Evolutionary conservation across 92 coral and sea anemone species (phyloP).

Genomic region (Paragorgia papillata): DNA sequence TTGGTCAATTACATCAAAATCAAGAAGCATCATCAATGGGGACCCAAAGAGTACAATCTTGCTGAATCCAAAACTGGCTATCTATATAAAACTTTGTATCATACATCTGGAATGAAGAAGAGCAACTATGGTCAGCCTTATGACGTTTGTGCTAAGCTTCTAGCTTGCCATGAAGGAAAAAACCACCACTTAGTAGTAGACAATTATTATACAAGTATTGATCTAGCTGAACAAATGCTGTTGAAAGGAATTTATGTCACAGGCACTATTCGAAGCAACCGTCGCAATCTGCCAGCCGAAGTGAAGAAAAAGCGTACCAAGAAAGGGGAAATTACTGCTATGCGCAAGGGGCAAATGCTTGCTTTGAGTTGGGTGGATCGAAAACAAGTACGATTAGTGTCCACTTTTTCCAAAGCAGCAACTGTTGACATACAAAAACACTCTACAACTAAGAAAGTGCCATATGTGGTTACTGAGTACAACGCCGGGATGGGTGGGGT

Average conservation of each 20-base stretch:
- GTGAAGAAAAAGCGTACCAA: not conserved
- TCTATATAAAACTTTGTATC: not conserved
- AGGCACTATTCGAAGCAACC: conserved; percentile 24
- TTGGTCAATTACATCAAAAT: conserved; percentile 13
- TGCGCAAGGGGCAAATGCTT: no score
- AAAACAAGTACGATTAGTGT: no score
- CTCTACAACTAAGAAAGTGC: no score
- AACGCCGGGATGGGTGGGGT: no score
- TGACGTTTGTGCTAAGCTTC: conserved; percentile 5
- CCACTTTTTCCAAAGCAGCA: no score
- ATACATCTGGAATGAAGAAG: not conserved
- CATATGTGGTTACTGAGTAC: no score
- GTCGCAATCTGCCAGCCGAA: not conserved
- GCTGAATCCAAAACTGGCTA: conserved; percentile 8
- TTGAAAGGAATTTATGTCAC: not conserved
- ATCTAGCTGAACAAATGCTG: not conserved
- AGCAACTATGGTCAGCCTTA: conserved; percentile 3
- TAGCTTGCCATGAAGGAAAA: not conserved
- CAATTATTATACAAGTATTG: conserved; percentile 16
- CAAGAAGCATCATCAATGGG: conserved; percentile 31
- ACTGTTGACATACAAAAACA: no score
- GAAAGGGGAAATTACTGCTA: no score
- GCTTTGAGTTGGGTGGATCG: no score
- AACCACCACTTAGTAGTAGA: conserved; percentile 22
- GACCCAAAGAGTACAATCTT: conserved; percentile 19